Evolutionary conservation across 2,113 vertebrate genomes (phyloP), one percentile per base, ranked within the genome.

Genomic region (Cyphomyrus discorhynchus): DNA sequence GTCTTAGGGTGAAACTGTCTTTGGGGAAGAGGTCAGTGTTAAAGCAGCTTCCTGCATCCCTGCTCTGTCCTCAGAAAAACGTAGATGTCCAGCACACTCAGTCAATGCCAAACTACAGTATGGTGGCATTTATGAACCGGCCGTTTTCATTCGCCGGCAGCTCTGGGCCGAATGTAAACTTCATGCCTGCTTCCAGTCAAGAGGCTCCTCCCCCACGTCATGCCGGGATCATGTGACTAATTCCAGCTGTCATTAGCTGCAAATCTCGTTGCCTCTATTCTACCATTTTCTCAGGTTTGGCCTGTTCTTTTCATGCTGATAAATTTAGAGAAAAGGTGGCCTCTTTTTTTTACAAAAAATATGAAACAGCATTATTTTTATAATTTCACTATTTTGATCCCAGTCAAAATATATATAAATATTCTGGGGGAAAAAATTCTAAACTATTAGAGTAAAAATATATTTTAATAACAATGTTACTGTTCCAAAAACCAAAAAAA

Each of bases 181-280:
- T 27, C 89, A 46, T 92, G 87, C 52, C 84, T 56, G 91, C 89
- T 70, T 89, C 45, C 13, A 2, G 17, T n/a, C 2, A 49, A 47
- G 45, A 15, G 42, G 24, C n/a, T 74, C 66, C n/a, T 27, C 45
- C 19, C 21, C 21, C 39, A 21, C 39, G 66, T 3, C 70, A 11
- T 77, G 11, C 66, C 5, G 5, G 31, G 70, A 77, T n/a, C 19
- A 53, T 21, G 17, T 53, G 52, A 56, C 5, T 6, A 6, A 56
- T 5, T 56, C 17, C 19, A 56, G 15, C 70, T 39, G 35, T 42
- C 15, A 39, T 66, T 66, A 27, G n/a, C 35, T 35, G 27, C 11
- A 77, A 17, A 13, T 5, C 31, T 17, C 0, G 4, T 35, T 17
- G 70, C 15, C 10, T 15, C 31, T 35, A 2, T 31, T 39, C 70